These are phyloP conservation scores for Gymnorhina tibicen DNA, from an alignment of 2,113 vertebrate genomes.

Conservation along the genomic window DNA sequence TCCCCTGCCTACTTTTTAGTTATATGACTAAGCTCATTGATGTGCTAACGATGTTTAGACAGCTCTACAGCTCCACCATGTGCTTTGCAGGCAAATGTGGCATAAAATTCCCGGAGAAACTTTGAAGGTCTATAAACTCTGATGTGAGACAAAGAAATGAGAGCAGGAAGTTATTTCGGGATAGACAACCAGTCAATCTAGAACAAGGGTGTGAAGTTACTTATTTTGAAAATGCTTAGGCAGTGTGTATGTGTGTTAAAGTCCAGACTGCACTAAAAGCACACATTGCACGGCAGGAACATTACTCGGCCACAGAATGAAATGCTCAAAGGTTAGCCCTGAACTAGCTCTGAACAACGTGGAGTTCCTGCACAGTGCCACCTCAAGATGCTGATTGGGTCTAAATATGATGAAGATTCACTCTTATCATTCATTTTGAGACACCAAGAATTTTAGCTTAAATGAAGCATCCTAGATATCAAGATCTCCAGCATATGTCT, in stretches of 20 bases:
- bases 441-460: not conserved
- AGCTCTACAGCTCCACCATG: slow-evolving; percentile 26
- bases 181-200: not conserved
- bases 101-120: not conserved
- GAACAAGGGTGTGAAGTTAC: not conserved
- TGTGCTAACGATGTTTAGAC: not conserved
- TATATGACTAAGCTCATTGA: not conserved
- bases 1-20: not conserved
- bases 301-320: not conserved
- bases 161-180: not conserved
- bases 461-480: not conserved
- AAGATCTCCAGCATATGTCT: not conserved
- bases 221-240: not conserved
- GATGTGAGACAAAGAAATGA: not conserved
- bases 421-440: not conserved
- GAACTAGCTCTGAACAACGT: not conserved
- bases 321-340: not conserved
- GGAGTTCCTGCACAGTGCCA: not conserved
- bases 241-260: not conserved
- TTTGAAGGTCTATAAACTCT: not conserved
- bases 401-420: not conserved
- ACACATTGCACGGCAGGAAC: not conserved
- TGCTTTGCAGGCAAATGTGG: not conserved
- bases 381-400: not conserved
- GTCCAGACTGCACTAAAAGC: not conserved